These are phyloP conservation scores for Trididemnum nubilum DNA, from an alignment of 23 tunicate genomes.

Conservation along the genomic window DNA sequence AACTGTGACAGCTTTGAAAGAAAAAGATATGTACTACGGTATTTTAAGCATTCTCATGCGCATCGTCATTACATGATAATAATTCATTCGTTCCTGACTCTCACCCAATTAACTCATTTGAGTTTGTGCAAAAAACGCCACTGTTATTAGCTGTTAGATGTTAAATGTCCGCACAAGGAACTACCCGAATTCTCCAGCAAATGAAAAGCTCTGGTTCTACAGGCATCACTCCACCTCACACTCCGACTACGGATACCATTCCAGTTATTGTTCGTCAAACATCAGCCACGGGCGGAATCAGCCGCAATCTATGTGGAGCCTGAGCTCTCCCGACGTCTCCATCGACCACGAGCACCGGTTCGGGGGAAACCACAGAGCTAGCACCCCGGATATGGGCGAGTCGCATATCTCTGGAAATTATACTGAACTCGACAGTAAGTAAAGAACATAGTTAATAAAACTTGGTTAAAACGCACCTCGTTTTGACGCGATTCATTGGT, in stretches of 20 bases:
- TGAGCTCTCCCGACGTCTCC: slow-evolving; percentile 83
- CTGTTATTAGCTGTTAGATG: no score
- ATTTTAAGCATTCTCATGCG: no score
- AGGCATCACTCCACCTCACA: not conserved
- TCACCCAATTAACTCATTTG: no score
- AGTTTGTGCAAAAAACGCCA: no score
- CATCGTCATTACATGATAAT: no score
- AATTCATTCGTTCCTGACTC: no score
- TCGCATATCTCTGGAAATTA: not conserved
- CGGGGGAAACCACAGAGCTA: slow-evolving; percentile 39
- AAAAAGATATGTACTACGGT: no score
- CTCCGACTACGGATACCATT: slow-evolving; percentile 69
- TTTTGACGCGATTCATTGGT: not conserved
- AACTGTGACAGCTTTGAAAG: no score
- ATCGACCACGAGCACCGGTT: slow-evolving; percentile 61
- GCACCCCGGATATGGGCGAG: slow-evolving; percentile 44
- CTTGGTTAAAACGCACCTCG: no score
- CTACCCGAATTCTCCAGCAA: no score
- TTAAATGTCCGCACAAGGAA: no score
- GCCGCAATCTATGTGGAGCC: slow-evolving; percentile 69
- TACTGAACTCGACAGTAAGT: slow-evolving; percentile 10
- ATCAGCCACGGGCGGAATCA: slow-evolving; percentile 34
- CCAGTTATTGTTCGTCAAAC: slow-evolving; percentile 62
- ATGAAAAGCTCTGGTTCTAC: not conserved
- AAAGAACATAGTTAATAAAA: no score